phyloP scores from a whole-genome alignment of 1,140 invertebrate species.

The Cepaea nemoralis region DNA sequence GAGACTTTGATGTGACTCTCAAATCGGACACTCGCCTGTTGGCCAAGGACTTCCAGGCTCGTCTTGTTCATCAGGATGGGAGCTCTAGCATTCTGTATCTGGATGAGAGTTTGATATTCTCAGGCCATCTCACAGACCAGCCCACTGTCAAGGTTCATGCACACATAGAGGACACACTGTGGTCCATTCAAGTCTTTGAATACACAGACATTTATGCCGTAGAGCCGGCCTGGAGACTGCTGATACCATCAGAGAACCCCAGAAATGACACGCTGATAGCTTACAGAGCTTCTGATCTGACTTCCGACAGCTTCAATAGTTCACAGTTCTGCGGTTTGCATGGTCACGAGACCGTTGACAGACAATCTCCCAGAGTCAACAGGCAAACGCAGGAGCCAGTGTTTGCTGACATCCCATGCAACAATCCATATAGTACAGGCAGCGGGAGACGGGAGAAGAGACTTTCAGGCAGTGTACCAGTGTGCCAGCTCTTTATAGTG shows the following conservation, averaged over 20 bases:
- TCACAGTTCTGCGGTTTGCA: too few species aligned
- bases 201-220: neutral
- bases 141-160: neutral
- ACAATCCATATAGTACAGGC: too few species aligned
- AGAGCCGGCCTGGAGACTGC: neutral
- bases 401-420: too few species aligned
- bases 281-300: constrained; percentile 1
- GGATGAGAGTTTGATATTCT: neutral
- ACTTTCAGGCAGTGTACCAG: neutral
- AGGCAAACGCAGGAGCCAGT: too few species aligned
- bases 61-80: neutral
- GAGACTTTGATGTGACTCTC: neutral
- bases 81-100: neutral
- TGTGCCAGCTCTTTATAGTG: too few species aligned
- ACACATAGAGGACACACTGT: neutral
- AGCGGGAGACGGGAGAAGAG: neutral
- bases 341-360: too few species aligned
- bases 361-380: too few species aligned
- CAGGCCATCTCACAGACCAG: neutral
- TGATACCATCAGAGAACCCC: neutral
- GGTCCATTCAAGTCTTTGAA: neutral
- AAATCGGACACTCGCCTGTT: neutral
- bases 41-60: neutral
- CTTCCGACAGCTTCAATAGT: neutral
- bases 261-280: constrained; percentile 12